Base-by-base conservation (phyloP, 2,113 vertebrate species). In the Chaetura pelagica region DNA sequence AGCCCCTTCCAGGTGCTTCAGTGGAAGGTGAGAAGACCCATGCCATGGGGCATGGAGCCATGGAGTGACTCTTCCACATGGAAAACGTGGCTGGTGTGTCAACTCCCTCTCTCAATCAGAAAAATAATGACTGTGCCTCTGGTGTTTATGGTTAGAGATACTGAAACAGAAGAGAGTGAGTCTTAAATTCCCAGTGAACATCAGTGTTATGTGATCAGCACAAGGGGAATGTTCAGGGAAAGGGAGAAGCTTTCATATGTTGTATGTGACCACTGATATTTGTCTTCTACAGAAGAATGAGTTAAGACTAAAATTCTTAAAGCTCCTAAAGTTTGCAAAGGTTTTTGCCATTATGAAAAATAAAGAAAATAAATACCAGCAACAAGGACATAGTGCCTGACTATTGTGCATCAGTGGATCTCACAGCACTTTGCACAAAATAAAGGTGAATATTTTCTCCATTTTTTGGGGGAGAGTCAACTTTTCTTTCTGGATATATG, bases 301-400 rank as follows among this genome's bases (percentile, higher is more conserved):
- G 8, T 4, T 13, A 48, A 74, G 11, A 32, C 3, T 26, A 54
- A 40, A 78, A 19, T 27, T 52, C 27, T 30, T 40, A 49, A 48
- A 75, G 21, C 2, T 35, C 5, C 17, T 59, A 12, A 64, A 18
- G 7, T 21, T 71, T 2, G 2, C 10, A 32, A 52, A 24, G 0
- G 1, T 2, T 48, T 42, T 66, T 49, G 15, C 7, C 9, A n/a
- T n/a, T 29, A 49, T 19, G 30, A 66, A 55, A 71, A 66, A 71
- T 8, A 19, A 22, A 52, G 35, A 51, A 32, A 49, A 42, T 42
- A 30, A 75, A 63, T 80, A 27, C 3, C 30, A 29, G n/a, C 6
- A 64, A 29, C 6, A 38, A 12, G 7, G 5, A 38, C n/a, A 51
- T 24, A 34, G 27, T 29, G 24, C 2, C 20, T 63, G 35, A 27